These are phyloP conservation scores for Bolinopsis microptera DNA, from an alignment of 37 sponge, comb jelly and placozoan species.

Conservation along the genomic window DNA sequence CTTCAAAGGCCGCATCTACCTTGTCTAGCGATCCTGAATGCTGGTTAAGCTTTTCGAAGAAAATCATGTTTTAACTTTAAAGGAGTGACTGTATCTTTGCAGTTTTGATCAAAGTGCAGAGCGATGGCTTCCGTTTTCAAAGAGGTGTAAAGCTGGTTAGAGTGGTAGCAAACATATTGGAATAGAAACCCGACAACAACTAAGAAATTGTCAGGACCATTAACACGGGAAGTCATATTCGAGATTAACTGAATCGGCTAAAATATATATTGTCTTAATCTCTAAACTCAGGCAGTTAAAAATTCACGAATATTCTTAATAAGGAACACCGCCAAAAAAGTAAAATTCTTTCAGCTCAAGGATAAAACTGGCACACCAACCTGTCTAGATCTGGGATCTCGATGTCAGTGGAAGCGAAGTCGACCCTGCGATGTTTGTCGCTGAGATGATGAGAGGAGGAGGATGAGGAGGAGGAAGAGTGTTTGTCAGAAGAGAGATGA, in stretches of 20 bases:
- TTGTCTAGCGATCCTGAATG: too few species aligned
- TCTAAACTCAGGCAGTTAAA: not conserved
- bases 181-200: not conserved
- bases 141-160: too few species aligned
- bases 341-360: too few species aligned
- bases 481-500: constrained; percentile 36
- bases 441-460: not conserved
- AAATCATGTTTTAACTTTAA: too few species aligned
- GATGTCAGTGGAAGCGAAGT: constrained; percentile 48
- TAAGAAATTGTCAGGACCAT: not conserved
- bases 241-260: not conserved
- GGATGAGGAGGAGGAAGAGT: not conserved
- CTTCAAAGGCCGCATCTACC: too few species aligned
- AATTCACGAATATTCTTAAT: too few species aligned
- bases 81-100: too few species aligned
- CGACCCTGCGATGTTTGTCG: constrained; percentile 5
- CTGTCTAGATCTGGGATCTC: constrained; percentile 51
- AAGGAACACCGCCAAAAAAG: too few species aligned
- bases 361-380: too few species aligned
- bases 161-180: not conserved
- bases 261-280: not conserved
- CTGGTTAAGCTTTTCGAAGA: too few species aligned
- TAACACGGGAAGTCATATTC: not conserved
- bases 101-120: too few species aligned
- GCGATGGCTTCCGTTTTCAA: too few species aligned